phyloP scores from a whole-genome alignment of 2,797 vertebrate species.

The Aphelocoma californica region DNA sequence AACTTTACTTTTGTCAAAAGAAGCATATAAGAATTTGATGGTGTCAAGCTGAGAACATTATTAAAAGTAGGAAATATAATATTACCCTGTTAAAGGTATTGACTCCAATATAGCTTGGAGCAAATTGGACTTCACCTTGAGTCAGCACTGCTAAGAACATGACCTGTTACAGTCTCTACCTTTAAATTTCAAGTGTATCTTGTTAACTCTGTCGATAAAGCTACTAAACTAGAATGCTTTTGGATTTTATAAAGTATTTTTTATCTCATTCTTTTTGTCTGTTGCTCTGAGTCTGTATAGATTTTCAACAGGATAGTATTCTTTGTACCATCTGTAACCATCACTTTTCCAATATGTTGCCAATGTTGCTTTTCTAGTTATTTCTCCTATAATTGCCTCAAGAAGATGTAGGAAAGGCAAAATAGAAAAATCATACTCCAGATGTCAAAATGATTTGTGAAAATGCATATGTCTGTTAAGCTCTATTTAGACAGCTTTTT shows the following conservation, averaged over 20 bases:
- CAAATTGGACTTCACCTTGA: not conserved
- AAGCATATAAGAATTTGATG: not conserved
- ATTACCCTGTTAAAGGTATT: not conserved
- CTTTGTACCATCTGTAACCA: conserved; percentile 32
- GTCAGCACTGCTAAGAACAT: not conserved
- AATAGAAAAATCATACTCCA: not conserved
- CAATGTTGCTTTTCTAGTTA: not conserved
- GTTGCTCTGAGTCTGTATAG: not conserved
- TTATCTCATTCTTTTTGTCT: not conserved
- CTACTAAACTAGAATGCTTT: not conserved
- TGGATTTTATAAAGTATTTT: not conserved
- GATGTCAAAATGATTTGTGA: not conserved
- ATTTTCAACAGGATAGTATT: conserved; percentile 5
- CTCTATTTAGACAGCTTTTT: not conserved
- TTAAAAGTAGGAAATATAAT: not conserved
- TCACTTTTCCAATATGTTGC: not conserved
- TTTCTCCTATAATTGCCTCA: conserved; percentile 3
- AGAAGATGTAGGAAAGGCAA: not conserved
- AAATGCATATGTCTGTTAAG: not conserved
- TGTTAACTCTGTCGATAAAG: not conserved
- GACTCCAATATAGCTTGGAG: not conserved
- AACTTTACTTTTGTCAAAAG: not conserved
- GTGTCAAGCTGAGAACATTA: not conserved
- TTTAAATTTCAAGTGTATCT: not conserved
- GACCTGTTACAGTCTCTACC: not conserved